These are phyloP conservation scores for Habropoda laboriosa DNA, from an alignment of 1,140 invertebrate species.

Conservation along the genomic window DNA sequence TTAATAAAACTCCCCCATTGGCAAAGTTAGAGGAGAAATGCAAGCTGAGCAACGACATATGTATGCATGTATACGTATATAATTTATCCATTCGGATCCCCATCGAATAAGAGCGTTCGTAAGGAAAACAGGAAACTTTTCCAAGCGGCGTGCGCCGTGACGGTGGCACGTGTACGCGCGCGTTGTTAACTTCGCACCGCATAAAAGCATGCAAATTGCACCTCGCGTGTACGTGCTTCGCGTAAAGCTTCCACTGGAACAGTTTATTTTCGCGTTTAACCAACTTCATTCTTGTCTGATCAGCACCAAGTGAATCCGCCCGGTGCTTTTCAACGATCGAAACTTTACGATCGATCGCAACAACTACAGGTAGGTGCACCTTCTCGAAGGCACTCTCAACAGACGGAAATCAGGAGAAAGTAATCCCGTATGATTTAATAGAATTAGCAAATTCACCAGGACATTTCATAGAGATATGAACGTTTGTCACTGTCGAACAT, in stretches of 20 bases:
- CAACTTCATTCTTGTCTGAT: constrained; percentile 44
- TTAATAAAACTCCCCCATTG: too few species aligned
- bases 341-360: background rate
- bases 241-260: constrained; percentile 25
- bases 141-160: too few species aligned
- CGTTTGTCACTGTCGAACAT: background rate
- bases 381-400: too few species aligned
- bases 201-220: constrained; percentile 63
- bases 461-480: background rate
- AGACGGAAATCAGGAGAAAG: too few species aligned
- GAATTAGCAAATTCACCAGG: background rate
- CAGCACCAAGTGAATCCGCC: background rate
- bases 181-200: constrained; percentile 53
- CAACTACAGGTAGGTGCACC: too few species aligned
- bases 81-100: constrained; percentile 31
- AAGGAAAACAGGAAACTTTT: constrained; percentile 45
- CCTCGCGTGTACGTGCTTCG: constrained; percentile 45
- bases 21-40: too few species aligned
- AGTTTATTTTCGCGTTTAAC: constrained; percentile 48
- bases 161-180: constrained; percentile 51
- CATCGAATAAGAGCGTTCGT: constrained; percentile 10
- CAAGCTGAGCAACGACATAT: too few species aligned
- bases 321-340: background rate
- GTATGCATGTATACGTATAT: too few species aligned
- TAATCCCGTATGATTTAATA: background rate